Conservation (phyloP, 2,113 vertebrate species). For the Vulpes vulpes region DNA sequence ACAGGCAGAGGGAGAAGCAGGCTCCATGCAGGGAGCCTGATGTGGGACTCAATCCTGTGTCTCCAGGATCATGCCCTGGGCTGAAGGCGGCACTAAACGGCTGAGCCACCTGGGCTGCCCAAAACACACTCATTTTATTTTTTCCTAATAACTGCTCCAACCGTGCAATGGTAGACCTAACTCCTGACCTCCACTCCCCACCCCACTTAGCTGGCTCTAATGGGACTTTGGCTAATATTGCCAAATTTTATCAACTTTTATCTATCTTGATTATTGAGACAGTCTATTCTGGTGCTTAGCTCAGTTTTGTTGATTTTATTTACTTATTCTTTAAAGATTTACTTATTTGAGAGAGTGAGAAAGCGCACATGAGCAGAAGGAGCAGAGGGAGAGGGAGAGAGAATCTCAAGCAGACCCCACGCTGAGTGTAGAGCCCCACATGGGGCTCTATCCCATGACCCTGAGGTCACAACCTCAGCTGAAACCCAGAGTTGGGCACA, state of each 20-base stretch:
- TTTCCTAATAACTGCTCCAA: neutral
- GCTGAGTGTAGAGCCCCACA: neutral
- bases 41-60: too few species aligned
- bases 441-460: neutral
- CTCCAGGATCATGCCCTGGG: too few species aligned
- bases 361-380: neutral
- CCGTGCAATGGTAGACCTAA: neutral
- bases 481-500: neutral
- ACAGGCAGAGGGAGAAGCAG: too few species aligned
- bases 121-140: neutral
- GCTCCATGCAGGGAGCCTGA: too few species aligned
- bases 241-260: neutral
- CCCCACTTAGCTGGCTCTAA: neutral
- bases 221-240: neutral
- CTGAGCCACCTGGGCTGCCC: too few species aligned
- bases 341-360: too few species aligned
- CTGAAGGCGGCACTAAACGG: too few species aligned
- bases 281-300: neutral
- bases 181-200: accelerated
- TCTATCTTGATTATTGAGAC: neutral
- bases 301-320: neutral
- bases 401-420: neutral
- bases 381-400: neutral
- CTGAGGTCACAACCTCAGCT: neutral
- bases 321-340: too few species aligned